Conservation (phyloP, 1,140 invertebrate species). For the Alviniconcha marisindica region DNA sequence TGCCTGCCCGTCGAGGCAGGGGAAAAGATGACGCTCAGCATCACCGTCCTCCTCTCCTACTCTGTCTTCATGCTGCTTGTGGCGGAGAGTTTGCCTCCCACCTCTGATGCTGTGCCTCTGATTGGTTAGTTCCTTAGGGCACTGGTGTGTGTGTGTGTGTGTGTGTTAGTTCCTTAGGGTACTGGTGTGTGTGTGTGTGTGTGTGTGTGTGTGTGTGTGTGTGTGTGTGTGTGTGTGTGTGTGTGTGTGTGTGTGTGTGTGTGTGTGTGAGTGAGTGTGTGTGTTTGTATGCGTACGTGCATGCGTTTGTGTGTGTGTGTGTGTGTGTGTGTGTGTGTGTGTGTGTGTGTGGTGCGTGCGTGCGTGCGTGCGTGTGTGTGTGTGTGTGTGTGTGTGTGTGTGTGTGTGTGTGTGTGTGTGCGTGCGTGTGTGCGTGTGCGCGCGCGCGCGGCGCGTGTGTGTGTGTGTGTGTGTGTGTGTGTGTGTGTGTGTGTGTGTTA, state of each 20-base stretch:
- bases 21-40: slow-evolving; percentile 74
- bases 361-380: slow-evolving; percentile 10
- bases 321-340: background rate
- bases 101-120: slow-evolving; percentile 76
- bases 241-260: background rate
- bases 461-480: too few species aligned
- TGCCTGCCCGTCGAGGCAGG: slow-evolving; percentile 74
- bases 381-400: slow-evolving; percentile 26
- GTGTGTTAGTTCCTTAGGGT: background rate
- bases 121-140: slow-evolving; percentile 85
- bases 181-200: background rate
- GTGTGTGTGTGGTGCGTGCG: background rate
- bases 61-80: slow-evolving; percentile 76
- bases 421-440: background rate
- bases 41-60: slow-evolving; percentile 75
- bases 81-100: slow-evolving; percentile 75
- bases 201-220: background rate
- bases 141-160: background rate
- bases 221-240: slow-evolving; percentile 3
- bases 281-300: background rate
- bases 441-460: too few species aligned
- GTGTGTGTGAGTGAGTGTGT: background rate
- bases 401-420: slow-evolving; percentile 23
- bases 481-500: too few species aligned
- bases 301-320: background rate